A percentile compares a stretch with the other conserved stretches of the same genome.
These are phyloP conservation scores for Crotalus viridis DNA, from an alignment of 2,113 vertebrate genomes.

Conservation along the genomic window DNA sequence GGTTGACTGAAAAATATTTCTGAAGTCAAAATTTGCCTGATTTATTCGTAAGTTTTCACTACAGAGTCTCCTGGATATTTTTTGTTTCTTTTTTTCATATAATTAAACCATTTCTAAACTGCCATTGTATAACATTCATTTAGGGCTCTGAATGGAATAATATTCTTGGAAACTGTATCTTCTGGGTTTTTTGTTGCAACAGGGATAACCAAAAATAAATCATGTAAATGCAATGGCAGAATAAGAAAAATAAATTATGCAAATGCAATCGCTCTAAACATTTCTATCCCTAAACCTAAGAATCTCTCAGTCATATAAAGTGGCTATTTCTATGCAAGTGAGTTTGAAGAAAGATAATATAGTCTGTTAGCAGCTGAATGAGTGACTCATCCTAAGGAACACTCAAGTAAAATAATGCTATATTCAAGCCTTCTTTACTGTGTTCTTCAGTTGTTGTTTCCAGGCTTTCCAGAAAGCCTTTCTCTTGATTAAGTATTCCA, in stretches of 20 bases:
- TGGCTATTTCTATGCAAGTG: neutral
- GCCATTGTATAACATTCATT: neutral
- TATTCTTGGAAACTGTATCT: neutral
- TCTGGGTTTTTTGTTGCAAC: neutral
- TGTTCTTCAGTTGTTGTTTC: neutral
- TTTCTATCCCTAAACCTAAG: neutral
- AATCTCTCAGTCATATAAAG: neutral
- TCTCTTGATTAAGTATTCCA: neutral
- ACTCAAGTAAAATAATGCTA: neutral
- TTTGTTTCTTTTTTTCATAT: neutral
- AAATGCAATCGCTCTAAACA: neutral
- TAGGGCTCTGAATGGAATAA: neutral
- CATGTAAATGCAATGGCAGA: neutral
- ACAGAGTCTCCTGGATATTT: neutral
- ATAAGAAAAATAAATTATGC: neutral
- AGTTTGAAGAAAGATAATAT: neutral
- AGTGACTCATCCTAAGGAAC: neutral
- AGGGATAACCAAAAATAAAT: neutral
- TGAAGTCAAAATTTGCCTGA: neutral
- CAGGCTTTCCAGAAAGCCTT: neutral
- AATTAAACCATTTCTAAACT: neutral
- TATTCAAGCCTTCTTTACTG: neutral
- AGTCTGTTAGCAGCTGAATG: neutral
- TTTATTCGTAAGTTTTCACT: neutral
- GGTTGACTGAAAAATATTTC: neutral